Evolutionary conservation across 2,113 vertebrate genomes (phyloP).

Genomic region (Tyto alba): DNA sequence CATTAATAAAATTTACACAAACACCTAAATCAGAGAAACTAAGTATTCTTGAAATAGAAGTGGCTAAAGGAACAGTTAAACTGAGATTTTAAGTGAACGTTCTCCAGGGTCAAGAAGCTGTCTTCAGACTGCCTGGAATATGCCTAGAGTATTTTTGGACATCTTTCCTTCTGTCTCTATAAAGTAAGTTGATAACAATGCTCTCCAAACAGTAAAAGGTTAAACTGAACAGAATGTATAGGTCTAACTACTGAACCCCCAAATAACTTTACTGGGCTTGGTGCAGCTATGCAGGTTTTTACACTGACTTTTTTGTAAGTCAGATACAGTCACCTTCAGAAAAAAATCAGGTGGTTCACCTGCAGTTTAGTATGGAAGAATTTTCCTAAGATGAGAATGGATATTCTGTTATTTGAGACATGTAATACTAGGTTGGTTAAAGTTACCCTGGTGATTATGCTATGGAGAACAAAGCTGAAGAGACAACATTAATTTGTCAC

Average conservation of each 20-base stretch:
- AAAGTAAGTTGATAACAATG: neutral
- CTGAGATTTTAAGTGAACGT: neutral
- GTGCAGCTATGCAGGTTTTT: neutral
- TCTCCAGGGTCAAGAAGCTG: neutral
- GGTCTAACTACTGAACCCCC: neutral
- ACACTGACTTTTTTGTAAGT: neutral
- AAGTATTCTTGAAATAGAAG: neutral
- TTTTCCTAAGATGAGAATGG: neutral
- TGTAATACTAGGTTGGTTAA: neutral
- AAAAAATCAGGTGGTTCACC: neutral
- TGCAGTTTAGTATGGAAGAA: neutral
- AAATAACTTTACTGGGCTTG: neutral
- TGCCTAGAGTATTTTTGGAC: neutral
- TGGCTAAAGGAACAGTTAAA: neutral
- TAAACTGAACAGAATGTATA: neutral
- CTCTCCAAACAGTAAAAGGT: neutral
- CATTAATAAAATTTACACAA: neutral
- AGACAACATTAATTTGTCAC: neutral
- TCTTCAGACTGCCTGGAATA: neutral
- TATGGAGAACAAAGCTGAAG: neutral
- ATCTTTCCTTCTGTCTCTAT: neutral
- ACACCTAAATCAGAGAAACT: neutral
- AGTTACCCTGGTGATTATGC: neutral
- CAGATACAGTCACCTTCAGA: neutral
- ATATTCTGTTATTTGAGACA: neutral